Base-by-base conservation (phyloP, 2,888 invertebrate species). In the Sphaerophoria rueppellii region DNA sequence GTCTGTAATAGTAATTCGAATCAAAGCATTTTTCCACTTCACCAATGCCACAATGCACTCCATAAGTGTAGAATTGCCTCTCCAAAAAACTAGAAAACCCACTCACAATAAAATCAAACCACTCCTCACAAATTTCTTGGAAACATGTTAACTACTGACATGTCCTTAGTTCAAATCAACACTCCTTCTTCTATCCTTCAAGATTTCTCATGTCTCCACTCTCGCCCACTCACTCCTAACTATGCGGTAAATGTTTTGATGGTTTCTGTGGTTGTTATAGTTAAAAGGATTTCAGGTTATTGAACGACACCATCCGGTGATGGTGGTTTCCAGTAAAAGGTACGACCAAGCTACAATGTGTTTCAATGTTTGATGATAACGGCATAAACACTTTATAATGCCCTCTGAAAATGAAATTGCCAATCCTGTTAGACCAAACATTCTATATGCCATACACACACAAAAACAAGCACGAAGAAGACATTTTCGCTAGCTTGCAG, bases 211-310 rank as follows among this genome's bases (percentile, higher is more conserved):
- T 12, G n/a, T n/a, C 43, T 32, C 6, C 14, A 11, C 52, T 7
- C 60, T 55, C 52, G 6, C 46, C 58, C 40, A n/a, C 16, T 61
- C 71, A 40, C 71, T 6, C 14, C 58, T 72, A 58, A 46, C 71
- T 57, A 71, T 74, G 67, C 67, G 74, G 79, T 79, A 65, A 75
- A 71, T 58, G 58, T 77, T 54, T 40, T 73, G 67, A 72, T 83
- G 83, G 83, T 75, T 76, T 61, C 72, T 72, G 83, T 76, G 83
- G 83, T 72, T 43, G 72, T 55, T 69, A 72, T 83, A 80, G 80
- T 80, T 83, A 72, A 80, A 83, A 83, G 83, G 83, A 83, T 76
- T 83, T 80, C 67, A 55, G 80, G 83, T 79, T 83, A 75, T 83
- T 83, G 83, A 46, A 83, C 75, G 83, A 57, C 67, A 57, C 77